Conservation (phyloP, 2,797 vertebrate species). For the Pampus argenteus region DNA sequence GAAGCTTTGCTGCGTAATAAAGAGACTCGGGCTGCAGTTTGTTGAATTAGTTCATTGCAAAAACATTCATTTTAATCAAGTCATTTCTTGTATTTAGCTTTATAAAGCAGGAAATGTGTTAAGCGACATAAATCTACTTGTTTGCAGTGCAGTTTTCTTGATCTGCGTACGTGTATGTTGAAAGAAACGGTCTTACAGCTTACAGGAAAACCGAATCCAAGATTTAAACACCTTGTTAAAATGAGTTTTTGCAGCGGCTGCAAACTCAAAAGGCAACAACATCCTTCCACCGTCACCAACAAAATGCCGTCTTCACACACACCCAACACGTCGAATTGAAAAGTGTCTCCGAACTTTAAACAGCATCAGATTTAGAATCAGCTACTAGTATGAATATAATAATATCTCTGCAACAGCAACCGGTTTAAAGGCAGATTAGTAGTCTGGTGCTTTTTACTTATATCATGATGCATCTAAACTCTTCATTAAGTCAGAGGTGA, state of each 20-base stretch:
- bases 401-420: background rate
- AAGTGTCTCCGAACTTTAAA: background rate
- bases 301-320: background rate
- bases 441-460: too few species aligned
- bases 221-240: slow-evolving; percentile 2
- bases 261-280: slow-evolving; percentile 8
- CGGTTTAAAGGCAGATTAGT: too few species aligned
- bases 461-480: background rate
- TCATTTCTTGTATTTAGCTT: background rate
- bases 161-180: background rate
- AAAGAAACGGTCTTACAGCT: background rate
- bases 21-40: background rate
- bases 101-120: background rate
- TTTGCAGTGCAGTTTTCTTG: background rate
- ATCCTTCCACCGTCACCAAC: background rate
- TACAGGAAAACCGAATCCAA: slow-evolving; percentile 12
- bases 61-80: background rate
- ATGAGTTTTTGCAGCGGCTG: background rate
- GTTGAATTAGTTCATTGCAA: background rate
- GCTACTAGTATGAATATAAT: background rate
- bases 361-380: background rate
- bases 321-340: background rate
- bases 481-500: slow-evolving; percentile 15
- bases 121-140: background rate
- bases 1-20: slow-evolving; percentile 20